These are phyloP conservation scores for Enteromius treurensis DNA, from an alignment of 2,797 vertebrate genomes.

Conservation along the genomic window DNA sequence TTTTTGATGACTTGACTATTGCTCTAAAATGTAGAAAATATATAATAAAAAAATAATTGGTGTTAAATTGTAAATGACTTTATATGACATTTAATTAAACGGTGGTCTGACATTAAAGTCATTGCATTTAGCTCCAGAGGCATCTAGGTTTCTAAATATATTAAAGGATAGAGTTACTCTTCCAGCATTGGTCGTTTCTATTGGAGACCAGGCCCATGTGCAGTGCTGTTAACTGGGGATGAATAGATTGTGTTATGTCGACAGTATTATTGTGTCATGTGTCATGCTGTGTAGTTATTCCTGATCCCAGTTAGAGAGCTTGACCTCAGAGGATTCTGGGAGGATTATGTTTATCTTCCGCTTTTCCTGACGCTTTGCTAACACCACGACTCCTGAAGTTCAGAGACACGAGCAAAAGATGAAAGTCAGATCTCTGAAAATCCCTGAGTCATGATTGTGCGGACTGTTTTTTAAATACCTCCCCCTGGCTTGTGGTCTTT, in stretches of 20 bases:
- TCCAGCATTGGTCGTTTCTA: not conserved
- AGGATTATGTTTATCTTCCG: slow-evolving; percentile 45
- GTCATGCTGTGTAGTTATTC: slow-evolving; percentile 27
- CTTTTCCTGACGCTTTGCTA: slow-evolving; percentile 16
- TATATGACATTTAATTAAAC: not conserved
- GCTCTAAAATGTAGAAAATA: not conserved
- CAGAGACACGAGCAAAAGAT: not conserved
- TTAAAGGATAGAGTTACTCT: slow-evolving; percentile 20
- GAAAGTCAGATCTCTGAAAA: slow-evolving; percentile 30
- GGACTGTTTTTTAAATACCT: not conserved
- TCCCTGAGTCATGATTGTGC: slow-evolving; percentile 35
- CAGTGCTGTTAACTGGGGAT: not conserved
- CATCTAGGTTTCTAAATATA: slow-evolving; percentile 28
- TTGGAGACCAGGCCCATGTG: not conserved
- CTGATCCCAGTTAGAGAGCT: slow-evolving; percentile 32
- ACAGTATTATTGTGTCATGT: slow-evolving; percentile 35
- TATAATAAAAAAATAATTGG: not conserved
- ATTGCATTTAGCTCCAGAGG: not conserved
- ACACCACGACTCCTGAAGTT: not conserved
- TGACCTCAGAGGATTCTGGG: slow-evolving; percentile 34
- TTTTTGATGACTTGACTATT: not conserved
- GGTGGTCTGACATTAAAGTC: not conserved
- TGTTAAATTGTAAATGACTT: not conserved
- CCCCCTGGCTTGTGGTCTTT: not conserved
- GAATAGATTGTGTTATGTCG: slow-evolving; percentile 26